Evolutionary conservation across 2,797 vertebrate genomes (phyloP).

Genomic region (Trematomus bernacchii): DNA sequence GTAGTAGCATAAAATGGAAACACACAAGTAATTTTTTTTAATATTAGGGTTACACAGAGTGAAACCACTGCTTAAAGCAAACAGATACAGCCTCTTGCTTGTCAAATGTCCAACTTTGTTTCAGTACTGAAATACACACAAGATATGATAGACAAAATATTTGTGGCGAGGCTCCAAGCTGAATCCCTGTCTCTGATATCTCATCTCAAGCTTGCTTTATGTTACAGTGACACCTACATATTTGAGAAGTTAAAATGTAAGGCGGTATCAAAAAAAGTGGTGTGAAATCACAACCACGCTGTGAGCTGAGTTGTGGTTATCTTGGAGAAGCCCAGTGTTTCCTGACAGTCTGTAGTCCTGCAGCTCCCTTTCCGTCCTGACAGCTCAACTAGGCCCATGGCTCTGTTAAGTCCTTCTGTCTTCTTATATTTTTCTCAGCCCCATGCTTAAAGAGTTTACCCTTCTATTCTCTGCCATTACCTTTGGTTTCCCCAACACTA

Average conservation of each 20-base stretch:
- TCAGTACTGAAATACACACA: constrained; percentile 34
- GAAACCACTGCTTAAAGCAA: constrained; percentile 39
- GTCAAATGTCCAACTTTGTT: constrained; percentile 46
- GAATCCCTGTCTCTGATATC: constrained; percentile 36
- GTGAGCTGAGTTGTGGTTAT: constrained; percentile 51
- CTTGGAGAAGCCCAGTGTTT: constrained; percentile 51
- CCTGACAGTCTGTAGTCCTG: constrained; percentile 64
- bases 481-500: constrained; percentile 67
- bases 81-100: constrained; percentile 21
- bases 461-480: constrained; percentile 57
- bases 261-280: constrained; percentile 43
- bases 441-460: constrained; percentile 58
- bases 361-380: constrained; percentile 50
- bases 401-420: constrained; percentile 70
- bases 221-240: constrained; percentile 38
- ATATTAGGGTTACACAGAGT: constrained; percentile 41
- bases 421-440: constrained; percentile 55
- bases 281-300: constrained; percentile 44
- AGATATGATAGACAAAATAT: constrained; percentile 37
- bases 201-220: constrained; percentile 36
- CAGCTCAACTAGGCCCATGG: constrained; percentile 59
- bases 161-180: constrained; percentile 33
- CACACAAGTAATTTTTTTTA: not conserved
- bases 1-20: not conserved
- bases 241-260: constrained; percentile 20